A percentile compares a stretch with the other conserved stretches of the same genome.
Evolutionary conservation across 2,888 invertebrate species (phyloP).

Genomic region (Calameuta pallipes): DNA sequence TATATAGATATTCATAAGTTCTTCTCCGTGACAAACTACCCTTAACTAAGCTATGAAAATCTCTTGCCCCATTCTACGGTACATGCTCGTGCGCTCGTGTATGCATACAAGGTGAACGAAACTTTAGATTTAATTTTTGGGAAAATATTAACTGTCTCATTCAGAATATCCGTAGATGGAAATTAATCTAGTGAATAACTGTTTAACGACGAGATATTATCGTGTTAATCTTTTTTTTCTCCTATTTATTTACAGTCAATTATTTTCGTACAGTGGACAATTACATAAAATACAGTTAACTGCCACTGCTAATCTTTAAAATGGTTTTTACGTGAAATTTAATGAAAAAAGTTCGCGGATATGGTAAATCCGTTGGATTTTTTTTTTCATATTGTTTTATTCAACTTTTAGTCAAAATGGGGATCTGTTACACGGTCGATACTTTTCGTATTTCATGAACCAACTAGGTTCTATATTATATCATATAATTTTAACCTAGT

Average conservation of each 20-base stretch:
- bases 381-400: background rate
- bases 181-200: background rate
- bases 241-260: background rate
- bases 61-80: background rate
- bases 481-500: background rate
- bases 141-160: background rate
- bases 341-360: background rate
- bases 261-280: background rate
- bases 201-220: background rate
- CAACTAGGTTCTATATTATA: background rate
- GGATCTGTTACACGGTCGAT: background rate
- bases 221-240: background rate
- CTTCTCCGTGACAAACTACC: conserved; percentile 23
- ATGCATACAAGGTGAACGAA: background rate
- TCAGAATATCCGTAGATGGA: background rate
- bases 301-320: background rate
- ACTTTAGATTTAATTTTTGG: background rate
- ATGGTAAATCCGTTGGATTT: background rate
- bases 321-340: background rate
- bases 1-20: conserved; percentile 28
- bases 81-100: background rate
- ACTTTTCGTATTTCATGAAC: background rate
- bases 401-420: background rate
- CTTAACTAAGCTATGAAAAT: background rate
- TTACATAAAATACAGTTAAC: background rate